Percentiles rank a stretch among this genome's conserved stretches.
Evolutionary conservation across 2,888 invertebrate species (phyloP).

Genomic region (Acanthoscelides obtectus): DNA sequence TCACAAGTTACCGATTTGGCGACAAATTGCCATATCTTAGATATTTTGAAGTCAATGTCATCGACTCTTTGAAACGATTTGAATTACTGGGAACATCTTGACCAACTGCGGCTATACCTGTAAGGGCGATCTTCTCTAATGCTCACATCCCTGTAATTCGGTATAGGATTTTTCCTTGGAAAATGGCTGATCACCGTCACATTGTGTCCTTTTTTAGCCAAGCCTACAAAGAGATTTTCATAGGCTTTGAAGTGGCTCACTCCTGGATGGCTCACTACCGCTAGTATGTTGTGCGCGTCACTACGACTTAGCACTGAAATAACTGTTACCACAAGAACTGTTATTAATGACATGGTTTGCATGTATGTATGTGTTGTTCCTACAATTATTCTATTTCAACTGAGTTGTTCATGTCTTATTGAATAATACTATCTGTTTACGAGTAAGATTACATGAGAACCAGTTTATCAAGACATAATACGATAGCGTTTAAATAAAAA

Average conservation of each 20-base stretch:
- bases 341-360: background rate
- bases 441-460: too few species aligned
- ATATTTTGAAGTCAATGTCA: too few species aligned
- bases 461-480: too few species aligned
- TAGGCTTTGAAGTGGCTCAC: constrained; percentile 69
- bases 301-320: background rate
- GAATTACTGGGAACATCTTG: too few species aligned
- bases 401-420: too few species aligned
- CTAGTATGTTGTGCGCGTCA: constrained; percentile 52
- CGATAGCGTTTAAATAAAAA: too few species aligned
- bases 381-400: background rate
- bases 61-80: too few species aligned
- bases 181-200: constrained; percentile 66
- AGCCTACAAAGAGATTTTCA: constrained; percentile 55
- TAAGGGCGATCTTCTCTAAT: constrained; percentile 9
- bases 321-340: background rate
- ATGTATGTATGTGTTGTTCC: background rate
- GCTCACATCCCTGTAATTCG: constrained; percentile 58
- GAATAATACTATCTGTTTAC: too few species aligned
- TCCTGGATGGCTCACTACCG: constrained; percentile 63
- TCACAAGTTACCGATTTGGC: too few species aligned
- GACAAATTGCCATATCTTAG: too few species aligned
- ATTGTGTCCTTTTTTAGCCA: constrained; percentile 61
- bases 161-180: constrained; percentile 48
- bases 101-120: background rate